Conservation (phyloP, 2,888 invertebrate species). For the Stictocephala bisonia region DNA sequence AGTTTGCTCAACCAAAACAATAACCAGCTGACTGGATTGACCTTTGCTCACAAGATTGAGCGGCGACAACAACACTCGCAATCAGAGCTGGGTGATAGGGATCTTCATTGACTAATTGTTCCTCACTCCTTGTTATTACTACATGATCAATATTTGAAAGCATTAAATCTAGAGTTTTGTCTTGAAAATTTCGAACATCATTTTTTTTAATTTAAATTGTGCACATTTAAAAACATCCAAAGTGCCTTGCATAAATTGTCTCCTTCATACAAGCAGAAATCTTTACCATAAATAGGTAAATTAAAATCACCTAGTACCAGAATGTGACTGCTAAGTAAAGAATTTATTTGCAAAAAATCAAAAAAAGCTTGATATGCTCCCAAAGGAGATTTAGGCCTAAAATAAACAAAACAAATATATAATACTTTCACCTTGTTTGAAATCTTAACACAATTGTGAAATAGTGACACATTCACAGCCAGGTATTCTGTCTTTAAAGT, state of each 20-base stretch:
- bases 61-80: background rate
- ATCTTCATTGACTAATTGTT: background rate
- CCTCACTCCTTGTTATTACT: background rate
- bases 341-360: background rate
- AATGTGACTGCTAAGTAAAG: background rate
- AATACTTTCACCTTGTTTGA: background rate
- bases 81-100: background rate
- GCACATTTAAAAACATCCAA: background rate
- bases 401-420: slow-evolving; percentile 17
- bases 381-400: background rate
- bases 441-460: slow-evolving; percentile 10
- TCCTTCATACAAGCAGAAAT: too few relatives aligned
- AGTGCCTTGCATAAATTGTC: too few relatives aligned
- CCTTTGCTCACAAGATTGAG: background rate
- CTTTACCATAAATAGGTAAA: too few relatives aligned
- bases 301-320: background rate
- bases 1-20: slow-evolving; percentile 2
- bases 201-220: background rate
- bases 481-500: background rate
- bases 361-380: background rate
- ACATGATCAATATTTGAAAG: background rate
- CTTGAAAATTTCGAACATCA: background rate
- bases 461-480: slow-evolving; percentile 20
- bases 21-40: background rate
- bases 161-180: background rate